Conservation (phyloP, 2,113 vertebrate genomes). For the Tursiops truncatus region DNA sequence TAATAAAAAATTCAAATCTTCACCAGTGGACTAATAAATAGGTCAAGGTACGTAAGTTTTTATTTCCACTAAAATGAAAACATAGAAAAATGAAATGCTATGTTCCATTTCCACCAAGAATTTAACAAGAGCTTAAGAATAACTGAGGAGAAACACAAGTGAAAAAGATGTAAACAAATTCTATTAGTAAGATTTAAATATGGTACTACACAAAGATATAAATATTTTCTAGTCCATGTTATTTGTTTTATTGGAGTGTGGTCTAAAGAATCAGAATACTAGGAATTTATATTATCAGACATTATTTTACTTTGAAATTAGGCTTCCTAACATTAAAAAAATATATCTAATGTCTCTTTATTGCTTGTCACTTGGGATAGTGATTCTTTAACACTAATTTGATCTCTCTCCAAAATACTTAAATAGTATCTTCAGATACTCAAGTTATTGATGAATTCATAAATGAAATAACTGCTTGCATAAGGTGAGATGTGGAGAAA, state of each 20-base stretch:
- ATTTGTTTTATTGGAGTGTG: not conserved
- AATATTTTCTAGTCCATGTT: not conserved
- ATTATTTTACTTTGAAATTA: not conserved
- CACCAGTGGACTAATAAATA: not conserved
- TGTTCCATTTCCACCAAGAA: not conserved
- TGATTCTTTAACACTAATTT: not conserved
- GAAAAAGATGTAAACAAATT: not conserved
- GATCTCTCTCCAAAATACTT: not conserved
- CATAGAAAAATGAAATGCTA: not conserved
- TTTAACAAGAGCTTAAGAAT: not conserved
- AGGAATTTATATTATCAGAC: not conserved
- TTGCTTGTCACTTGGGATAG: not conserved
- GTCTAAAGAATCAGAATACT: not conserved
- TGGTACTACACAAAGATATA: not conserved
- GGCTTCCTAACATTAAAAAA: not conserved
- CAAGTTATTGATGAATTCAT: not conserved
- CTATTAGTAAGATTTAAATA: not conserved
- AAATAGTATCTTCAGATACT: not conserved
- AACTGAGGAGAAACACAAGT: not conserved
- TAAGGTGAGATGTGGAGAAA: not conserved
- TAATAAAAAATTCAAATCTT: not conserved
- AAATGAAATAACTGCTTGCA: not conserved
- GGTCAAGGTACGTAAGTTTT: not conserved
- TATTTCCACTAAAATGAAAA: not conserved
- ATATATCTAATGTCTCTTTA: not conserved